These are phyloP conservation scores for Haliclystus octoradiatus DNA, from an alignment of 30 jellyfish, hydroid and myxozoan species.

Conservation along the genomic window DNA sequence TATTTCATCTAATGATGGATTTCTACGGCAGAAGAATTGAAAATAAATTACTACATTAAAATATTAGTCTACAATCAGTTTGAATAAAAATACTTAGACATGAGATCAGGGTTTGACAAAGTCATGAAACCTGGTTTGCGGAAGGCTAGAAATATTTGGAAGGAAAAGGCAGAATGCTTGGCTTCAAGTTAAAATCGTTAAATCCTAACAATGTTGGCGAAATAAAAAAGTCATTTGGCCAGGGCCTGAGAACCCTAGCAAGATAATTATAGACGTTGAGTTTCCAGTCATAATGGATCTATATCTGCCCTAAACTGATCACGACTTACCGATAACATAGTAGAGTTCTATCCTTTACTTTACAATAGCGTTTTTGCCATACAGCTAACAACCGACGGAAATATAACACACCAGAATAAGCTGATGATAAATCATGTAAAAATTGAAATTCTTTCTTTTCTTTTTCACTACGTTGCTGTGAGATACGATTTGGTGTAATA, in stretches of 20 bases:
- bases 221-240: too few species aligned
- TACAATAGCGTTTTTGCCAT: constrained; percentile 93
- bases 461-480: neutral
- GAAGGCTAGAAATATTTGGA: too few species aligned
- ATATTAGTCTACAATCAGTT: neutral
- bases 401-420: constrained; percentile 76
- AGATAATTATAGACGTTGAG: too few species aligned
- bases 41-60: neutral
- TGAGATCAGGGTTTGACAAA: too few species aligned
- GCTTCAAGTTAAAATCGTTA: too few species aligned
- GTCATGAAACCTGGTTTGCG: too few species aligned
- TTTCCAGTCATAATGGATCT: too few species aligned
- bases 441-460: constrained; percentile 43
- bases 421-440: constrained; percentile 72
- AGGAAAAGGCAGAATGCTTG: too few species aligned
- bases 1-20: constrained; percentile 64
- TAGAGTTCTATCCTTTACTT: constrained; percentile 54
- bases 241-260: too few species aligned
- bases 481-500: neutral
- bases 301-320: too few species aligned
- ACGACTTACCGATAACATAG: constrained; percentile 53
- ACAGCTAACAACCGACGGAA: constrained; percentile 82
- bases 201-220: too few species aligned
- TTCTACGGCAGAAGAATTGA: neutral
- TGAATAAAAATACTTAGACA: too few species aligned